Evolutionary conservation across 2,113 vertebrate species (phyloP), one percentile per base, ranked within the genome.

Genomic region (Toxotes jaculatrix): DNA sequence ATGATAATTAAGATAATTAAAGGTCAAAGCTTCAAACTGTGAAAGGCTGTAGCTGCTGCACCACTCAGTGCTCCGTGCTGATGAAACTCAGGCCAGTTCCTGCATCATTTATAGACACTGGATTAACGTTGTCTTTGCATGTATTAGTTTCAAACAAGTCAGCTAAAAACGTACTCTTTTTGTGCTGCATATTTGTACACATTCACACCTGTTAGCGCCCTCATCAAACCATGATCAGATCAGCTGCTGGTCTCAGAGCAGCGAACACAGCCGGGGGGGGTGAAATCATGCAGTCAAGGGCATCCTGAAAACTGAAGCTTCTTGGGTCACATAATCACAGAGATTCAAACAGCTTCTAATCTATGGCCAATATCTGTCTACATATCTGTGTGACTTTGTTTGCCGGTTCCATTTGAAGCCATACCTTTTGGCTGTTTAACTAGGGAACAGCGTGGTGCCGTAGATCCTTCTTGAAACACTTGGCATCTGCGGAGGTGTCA

Each of bases 1-100:
- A 55, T 73, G 51, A 69, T 74, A 84, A 88, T 91, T 71, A 77
- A 64, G 45, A 83, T 67, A 55, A 75, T 83, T 78, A 77, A 92
- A 90, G 83, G 88, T 91, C 88, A 85, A 55, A 64, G 68, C 55
- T 56, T 60, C 79, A 68, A 49, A 63, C 42, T 14, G 42, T 27
- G 57, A 77, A 38, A 42, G 23, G 34, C 64, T 0, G 1, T 8
- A 61, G 42, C 56, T 55, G 59, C 47, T 57, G 47, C 36, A 12
- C 6, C 8, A 12, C 34, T 34, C 36, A 56, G 61, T 12, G 42
- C 40, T 47, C 36, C 5, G 1, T 12, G 63, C 23, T 49, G 40
- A 56, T 63, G 5, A 43, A 51, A 27, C 27, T 32, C 4, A 1
- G 14, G 38, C 53, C n/a, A 9, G 42, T 17, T 43, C 59, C 36